phyloP scores from a whole-genome alignment of 2,888 invertebrate genomes.

The Platerodrilus igneus region DNA sequence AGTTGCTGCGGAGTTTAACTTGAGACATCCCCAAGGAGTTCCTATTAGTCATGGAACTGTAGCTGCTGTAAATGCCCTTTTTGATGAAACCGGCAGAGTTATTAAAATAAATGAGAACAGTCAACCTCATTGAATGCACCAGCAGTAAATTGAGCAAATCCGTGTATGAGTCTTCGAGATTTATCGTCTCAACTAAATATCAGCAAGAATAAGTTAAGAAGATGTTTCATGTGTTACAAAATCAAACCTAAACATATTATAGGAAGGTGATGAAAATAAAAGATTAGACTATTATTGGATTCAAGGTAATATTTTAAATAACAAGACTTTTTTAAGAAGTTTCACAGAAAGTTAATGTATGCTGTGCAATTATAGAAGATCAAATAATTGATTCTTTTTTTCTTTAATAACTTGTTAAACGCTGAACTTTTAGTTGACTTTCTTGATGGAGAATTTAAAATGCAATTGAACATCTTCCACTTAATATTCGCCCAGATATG shows the following conservation, averaged over 20 bases:
- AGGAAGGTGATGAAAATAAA: no score
- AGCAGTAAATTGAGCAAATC: slow-evolving; percentile 3
- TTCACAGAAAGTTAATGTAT: background rate
- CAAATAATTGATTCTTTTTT: no score
- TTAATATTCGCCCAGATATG: slow-evolving; percentile 18
- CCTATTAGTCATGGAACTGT: slow-evolving; percentile 8
- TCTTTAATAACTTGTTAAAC: slow-evolving; percentile 13
- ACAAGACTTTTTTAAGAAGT: no score
- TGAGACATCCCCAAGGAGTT: slow-evolving; percentile 8
- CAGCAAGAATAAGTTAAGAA: no score
- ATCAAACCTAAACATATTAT: no score
- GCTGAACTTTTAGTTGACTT: no score
- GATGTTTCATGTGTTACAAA: no score
- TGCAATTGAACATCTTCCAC: slow-evolving; percentile 16
- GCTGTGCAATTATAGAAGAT: slow-evolving; percentile 1
- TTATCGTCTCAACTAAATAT: slow-evolving; percentile 2
- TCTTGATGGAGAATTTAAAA: no score
- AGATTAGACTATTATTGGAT: no score
- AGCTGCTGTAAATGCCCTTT: slow-evolving; percentile 8
- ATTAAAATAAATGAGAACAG: slow-evolving; percentile 7
- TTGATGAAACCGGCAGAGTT: no score
- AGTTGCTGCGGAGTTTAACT: slow-evolving; percentile 8
- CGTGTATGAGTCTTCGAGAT: background rate
- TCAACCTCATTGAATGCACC: slow-evolving; percentile 8
- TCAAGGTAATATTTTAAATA: no score